Conservation (phyloP, 2,888 invertebrate genomes). For the Cylindroiulus punctatus region DNA sequence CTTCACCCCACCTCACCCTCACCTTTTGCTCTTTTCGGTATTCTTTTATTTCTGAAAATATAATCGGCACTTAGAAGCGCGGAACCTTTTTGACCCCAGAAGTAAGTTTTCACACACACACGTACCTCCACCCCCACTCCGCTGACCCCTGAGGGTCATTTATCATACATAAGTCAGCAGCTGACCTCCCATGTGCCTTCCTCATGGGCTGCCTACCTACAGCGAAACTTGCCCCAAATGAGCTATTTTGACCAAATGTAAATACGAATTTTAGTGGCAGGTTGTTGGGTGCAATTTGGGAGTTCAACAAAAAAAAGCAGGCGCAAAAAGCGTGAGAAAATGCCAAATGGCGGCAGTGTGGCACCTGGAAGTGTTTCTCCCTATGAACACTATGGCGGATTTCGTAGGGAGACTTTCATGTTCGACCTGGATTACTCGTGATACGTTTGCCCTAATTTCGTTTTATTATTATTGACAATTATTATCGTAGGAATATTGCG, state of each 20-base stretch:
- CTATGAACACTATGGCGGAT: neutral
- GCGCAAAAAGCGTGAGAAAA: constrained; percentile 39
- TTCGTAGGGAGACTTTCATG: neutral
- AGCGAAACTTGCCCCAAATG: constrained; percentile 35
- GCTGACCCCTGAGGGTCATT: constrained; percentile 47
- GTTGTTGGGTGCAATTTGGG: constrained; percentile 43
- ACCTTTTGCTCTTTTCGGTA: constrained; percentile 47
- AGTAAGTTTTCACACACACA: constrained; percentile 35
- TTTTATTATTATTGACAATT: neutral
- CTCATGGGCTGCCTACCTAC: constrained; percentile 30
- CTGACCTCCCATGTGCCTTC: constrained; percentile 31
- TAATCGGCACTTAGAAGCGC: constrained; percentile 47
- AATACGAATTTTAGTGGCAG: constrained; percentile 45
- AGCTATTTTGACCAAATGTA: constrained; percentile 45
- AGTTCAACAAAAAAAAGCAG: constrained; percentile 17
- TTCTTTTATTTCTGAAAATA: constrained; percentile 47
- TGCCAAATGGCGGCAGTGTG: constrained; percentile 37
- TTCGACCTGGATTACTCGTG: neutral
- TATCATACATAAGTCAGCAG: constrained; percentile 47
- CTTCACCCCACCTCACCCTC: neutral
- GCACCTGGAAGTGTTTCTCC: constrained; percentile 14
- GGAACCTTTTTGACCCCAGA: constrained; percentile 42
- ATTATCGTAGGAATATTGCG: neutral
- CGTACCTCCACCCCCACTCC: constrained; percentile 35
- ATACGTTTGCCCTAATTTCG: neutral